Evolutionary conservation across 1,140 invertebrate genomes (phyloP).

Genomic region (Pogonognathellus flavescens): DNA sequence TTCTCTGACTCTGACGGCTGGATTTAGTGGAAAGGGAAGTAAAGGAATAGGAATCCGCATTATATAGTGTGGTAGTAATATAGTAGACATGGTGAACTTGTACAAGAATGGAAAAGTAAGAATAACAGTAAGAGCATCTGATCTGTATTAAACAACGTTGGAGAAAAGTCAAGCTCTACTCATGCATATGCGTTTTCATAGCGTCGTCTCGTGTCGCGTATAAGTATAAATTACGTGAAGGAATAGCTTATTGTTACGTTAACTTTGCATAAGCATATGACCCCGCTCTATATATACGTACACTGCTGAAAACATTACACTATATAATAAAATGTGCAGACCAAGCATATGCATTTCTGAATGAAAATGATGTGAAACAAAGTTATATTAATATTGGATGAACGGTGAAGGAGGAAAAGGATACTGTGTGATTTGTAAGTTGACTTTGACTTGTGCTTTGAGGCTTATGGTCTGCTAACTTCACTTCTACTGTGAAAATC

Average conservation of each 20-base stretch:
- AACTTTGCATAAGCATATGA: background rate
- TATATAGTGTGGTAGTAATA: conserved; percentile 1
- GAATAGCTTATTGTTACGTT: conserved; percentile 29
- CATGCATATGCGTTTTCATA: background rate
- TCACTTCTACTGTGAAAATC: background rate
- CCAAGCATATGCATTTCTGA: background rate
- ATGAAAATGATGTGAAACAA: background rate
- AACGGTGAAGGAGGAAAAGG: conserved; percentile 5
- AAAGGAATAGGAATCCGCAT: background rate
- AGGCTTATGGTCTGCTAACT: conserved; percentile 31
- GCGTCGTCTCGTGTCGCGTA: conserved; percentile 17
- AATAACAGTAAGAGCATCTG: conserved; percentile 9
- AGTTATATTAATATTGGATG: background rate
- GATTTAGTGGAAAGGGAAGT: conserved; percentile 42
- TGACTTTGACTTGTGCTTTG: background rate
- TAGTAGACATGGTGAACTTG: background rate
- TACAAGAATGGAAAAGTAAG: no score
- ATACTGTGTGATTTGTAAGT: background rate
- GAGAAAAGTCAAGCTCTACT: background rate
- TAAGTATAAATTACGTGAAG: background rate
- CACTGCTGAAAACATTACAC: background rate
- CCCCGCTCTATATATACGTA: background rate
- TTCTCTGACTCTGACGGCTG: conserved; percentile 47
- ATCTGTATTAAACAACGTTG: background rate
- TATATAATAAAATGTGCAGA: background rate